Conservation (phyloP, 2,888 invertebrate genomes). For the Phalera bucephala region DNA sequence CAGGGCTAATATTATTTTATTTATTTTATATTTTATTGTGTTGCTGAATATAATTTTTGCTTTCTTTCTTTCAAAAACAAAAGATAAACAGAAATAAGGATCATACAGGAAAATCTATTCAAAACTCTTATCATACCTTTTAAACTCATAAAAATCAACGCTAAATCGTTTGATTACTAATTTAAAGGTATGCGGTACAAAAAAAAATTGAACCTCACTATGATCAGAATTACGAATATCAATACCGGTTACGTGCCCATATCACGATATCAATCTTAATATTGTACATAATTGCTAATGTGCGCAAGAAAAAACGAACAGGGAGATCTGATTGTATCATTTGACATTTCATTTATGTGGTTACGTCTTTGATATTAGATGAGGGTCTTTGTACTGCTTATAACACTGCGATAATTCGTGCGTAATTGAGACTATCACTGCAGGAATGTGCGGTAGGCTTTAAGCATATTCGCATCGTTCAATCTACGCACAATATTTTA, state of each 20-base stretch:
- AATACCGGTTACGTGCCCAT: slow-evolving; percentile 21
- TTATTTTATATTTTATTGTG: no score
- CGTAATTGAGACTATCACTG: no score
- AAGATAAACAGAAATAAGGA: no score
- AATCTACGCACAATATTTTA: no score
- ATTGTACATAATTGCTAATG: slow-evolving; percentile 22
- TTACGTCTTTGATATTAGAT: slow-evolving; percentile 19
- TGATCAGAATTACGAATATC: slow-evolving; percentile 16
- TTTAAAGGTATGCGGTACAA: slow-evolving; percentile 9
- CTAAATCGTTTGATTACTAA: neutral
- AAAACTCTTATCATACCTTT: neutral
- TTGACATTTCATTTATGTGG: slow-evolving; percentile 42
- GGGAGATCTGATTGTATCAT: slow-evolving; percentile 39
- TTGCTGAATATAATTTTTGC: no score
- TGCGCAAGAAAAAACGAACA: slow-evolving; percentile 31
- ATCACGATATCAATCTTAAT: slow-evolving; percentile 21
- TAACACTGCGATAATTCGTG: no score
- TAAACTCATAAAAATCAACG: neutral
- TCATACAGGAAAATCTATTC: no score
- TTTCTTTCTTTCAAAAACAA: no score
- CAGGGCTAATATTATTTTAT: no score
- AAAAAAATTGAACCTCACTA: slow-evolving; percentile 22
- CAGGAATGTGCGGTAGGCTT: no score
- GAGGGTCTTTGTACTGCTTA: no score
- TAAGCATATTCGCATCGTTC: no score